Conservation (phyloP, 2,113 vertebrate genomes). For the Elanoides forficatus region DNA sequence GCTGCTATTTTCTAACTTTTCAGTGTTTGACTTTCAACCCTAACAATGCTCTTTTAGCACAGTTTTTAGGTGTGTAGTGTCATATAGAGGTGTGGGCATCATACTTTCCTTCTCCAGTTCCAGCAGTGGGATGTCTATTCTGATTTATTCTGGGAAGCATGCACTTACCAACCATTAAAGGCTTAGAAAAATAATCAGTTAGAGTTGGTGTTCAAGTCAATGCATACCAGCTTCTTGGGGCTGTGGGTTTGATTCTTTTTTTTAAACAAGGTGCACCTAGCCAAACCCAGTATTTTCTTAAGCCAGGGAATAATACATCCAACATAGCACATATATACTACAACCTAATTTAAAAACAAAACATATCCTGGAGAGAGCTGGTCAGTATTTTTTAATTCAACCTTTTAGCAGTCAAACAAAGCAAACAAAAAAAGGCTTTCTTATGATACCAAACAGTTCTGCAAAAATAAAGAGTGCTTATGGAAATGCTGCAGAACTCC, state of each 20-base stretch:
- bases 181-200: neutral
- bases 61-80: neutral
- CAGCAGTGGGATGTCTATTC: neutral
- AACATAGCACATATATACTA: neutral
- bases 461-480: neutral
- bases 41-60: neutral
- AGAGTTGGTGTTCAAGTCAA: neutral
- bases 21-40: constrained; percentile 2
- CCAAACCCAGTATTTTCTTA: neutral
- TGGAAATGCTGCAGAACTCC: neutral
- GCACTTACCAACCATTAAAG: neutral
- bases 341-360: neutral
- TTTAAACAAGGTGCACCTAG: neutral
- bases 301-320: neutral
- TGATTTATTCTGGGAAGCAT: neutral
- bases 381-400: neutral
- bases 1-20: neutral
- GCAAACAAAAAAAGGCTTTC: neutral
- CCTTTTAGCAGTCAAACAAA: neutral
- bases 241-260: neutral
- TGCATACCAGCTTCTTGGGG: neutral
- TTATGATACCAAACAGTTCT: neutral
- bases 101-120: neutral
- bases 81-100: neutral
- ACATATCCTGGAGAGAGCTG: neutral